Base-by-base conservation (phyloP, 2,113 vertebrate genomes). In the Narcine bancroftii region DNA sequence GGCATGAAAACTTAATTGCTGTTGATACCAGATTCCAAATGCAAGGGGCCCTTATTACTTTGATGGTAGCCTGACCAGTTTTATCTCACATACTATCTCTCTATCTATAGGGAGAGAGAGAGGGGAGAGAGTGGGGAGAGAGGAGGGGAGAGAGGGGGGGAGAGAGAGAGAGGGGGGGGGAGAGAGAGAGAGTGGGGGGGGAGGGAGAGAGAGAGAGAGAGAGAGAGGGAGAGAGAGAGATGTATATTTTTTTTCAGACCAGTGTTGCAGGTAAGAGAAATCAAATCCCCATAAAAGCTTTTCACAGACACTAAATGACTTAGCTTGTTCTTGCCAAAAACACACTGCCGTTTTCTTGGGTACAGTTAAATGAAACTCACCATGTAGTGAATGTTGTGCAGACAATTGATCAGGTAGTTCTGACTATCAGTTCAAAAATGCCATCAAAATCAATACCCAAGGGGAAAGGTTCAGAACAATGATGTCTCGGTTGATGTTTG, bases 321-420 rank as follows among this genome's bases (percentile, higher is more conserved):
- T 13, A n/a, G n/a, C n/a, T 13, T 63, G n/a, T n/a, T 21, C 13
- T 87, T 87, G 29, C n/a, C n/a, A 83, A 83, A 33, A 47, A 56
- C 36, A 33, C 19, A 33, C 29, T 63, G 79, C 36, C 53, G 5
- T 60, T 39, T 60, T 36, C 83, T 26, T 87, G 33, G 17, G 53
- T n/a, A 60, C 83, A 87, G 17, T 87, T 87, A 63, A 87, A n/a
- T 89, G 39, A 89, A 89, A 66, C 39, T 66, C 36, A 11, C 39
- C n/a, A 39, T 24, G 53, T 42, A 89, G 63, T 45, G 36, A 89
- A 89, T 89, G 36, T 1, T 66, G 63, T 26, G 39, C 60, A 66
- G 36, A 19, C 10, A 7, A 36, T 66, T 6, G n/a, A 89, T 10
- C 10, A 24, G 87, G 39, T 0, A 69, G 24, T 65, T 33, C 17